Evolutionary conservation across 2,797 vertebrate genomes (phyloP).

Genomic region (Eulemur mongoz): DNA sequence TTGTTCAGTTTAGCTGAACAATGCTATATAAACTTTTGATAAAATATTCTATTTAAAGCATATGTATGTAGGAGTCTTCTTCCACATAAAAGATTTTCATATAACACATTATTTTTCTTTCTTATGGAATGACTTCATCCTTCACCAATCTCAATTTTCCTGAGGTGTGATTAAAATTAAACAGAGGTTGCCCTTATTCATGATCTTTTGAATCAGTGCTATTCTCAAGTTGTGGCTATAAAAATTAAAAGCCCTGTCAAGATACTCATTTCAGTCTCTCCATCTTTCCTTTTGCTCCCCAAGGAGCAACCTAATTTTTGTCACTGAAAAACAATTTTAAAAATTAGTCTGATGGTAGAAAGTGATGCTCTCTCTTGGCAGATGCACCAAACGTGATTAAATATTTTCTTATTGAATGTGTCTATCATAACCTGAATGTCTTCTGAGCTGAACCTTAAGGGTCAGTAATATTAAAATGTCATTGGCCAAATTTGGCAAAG

Average conservation of each 20-base stretch:
- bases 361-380: neutral
- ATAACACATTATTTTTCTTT: neutral
- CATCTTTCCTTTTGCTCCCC: too few species aligned
- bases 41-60: neutral
- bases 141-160: neutral
- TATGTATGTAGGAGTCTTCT: neutral
- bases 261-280: neutral
- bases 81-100: neutral
- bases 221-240: neutral
- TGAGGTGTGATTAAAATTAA: neutral
- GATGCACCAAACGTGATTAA: neutral
- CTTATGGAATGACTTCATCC: slow-evolving; percentile 15
- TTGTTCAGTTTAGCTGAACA: neutral
- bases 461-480: slow-evolving; percentile 27
- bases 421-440: neutral
- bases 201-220: neutral
- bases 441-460: slow-evolving; percentile 3
- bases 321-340: neutral
- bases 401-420: neutral
- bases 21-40: neutral
- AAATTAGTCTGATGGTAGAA: neutral
- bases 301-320: neutral
- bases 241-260: neutral
- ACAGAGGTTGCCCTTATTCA: neutral
- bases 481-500: neutral